phyloP scores from a whole-genome alignment of 1,140 invertebrate species.

The Anastatus disparis region DNA sequence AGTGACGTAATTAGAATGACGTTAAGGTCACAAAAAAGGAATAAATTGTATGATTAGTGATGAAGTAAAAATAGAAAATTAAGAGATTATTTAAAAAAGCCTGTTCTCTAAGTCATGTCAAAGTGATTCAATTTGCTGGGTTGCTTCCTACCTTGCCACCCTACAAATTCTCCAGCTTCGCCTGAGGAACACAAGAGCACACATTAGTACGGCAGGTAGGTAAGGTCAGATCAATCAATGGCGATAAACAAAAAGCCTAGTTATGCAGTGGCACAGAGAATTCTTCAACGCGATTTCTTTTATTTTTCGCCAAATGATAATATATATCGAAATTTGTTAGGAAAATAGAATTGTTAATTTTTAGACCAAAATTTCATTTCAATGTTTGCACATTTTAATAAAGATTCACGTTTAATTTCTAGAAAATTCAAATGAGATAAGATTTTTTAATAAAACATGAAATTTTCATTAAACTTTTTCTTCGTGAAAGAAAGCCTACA shows the following conservation, averaged over 20 bases:
- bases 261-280: slow-evolving; percentile 61
- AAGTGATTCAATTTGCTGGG: slow-evolving; percentile 67
- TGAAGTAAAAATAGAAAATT: slow-evolving; percentile 36
- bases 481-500: too few relatives aligned
- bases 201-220: slow-evolving; percentile 69
- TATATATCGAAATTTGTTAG: too few relatives aligned
- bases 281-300: too few relatives aligned
- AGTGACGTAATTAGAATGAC: slow-evolving; percentile 29
- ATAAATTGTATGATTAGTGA: slow-evolving; percentile 30
- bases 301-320: too few relatives aligned
- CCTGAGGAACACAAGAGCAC: slow-evolving; percentile 73
- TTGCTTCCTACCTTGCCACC: slow-evolving; percentile 83
- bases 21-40: slow-evolving; percentile 28
- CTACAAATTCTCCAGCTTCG: slow-evolving; percentile 85
- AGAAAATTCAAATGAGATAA: too few relatives aligned
- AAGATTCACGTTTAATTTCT: too few relatives aligned
- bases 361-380: too few relatives aligned
- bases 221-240: slow-evolving; percentile 66
- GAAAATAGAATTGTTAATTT: too few relatives aligned
- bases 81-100: slow-evolving; percentile 48
- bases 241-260: slow-evolving; percentile 60
- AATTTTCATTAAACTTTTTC: too few relatives aligned
- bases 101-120: slow-evolving; percentile 63
- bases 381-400: too few relatives aligned
- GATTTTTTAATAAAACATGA: too few relatives aligned